Conservation (phyloP, 2,113 vertebrate species). For the Melospiza melodia region DNA sequence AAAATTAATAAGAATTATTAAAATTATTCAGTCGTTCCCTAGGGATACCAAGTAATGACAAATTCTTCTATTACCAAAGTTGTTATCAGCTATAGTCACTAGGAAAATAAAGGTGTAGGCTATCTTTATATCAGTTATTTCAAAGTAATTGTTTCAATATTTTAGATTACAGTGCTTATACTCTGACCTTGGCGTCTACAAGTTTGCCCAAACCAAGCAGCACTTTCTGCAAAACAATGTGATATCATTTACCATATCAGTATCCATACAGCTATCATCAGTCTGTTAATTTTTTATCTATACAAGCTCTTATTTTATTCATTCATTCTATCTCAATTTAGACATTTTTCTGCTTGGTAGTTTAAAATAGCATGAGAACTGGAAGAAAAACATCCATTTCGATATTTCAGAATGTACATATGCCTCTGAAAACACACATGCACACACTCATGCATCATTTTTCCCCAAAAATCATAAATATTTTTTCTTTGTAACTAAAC, state of each 20-base stretch:
- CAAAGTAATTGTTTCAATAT: background rate
- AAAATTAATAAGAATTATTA: background rate
- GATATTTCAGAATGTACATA: background rate
- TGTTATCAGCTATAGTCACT: background rate
- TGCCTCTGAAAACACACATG: background rate
- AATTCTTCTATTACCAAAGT: background rate
- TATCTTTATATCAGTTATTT: background rate
- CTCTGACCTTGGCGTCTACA: background rate
- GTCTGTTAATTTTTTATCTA: background rate
- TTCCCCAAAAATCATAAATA: background rate
- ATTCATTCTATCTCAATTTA: background rate
- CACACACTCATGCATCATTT: rapidly evolving
- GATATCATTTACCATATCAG: background rate
- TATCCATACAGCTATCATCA: background rate
- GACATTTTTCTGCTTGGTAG: background rate
- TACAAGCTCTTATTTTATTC: background rate
- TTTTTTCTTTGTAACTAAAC: background rate
- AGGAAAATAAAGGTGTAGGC: background rate
- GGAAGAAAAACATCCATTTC: background rate
- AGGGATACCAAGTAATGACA: background rate
- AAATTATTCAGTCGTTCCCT: background rate
- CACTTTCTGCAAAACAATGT: background rate
- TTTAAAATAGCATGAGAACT: background rate
- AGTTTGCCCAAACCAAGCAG: background rate
- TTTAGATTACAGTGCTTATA: background rate